A percentile compares a stretch with the other conserved stretches of the same genome.
phyloP scores from a whole-genome alignment of 2,888 invertebrate genomes.

The Drosophila lacicola region DNA sequence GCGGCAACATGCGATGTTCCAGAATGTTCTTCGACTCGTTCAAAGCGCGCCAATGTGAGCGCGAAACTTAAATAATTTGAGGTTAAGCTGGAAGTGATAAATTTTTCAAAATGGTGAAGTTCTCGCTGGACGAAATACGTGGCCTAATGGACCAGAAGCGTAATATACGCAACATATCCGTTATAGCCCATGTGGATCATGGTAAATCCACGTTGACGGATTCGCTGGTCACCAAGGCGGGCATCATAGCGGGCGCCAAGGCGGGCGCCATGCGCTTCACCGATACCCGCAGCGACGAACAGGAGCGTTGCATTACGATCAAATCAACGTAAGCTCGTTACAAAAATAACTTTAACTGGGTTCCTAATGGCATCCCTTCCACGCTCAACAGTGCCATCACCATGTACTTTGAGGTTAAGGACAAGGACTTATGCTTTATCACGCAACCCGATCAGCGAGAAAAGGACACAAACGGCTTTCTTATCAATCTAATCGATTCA shows the following conservation, averaged over 20 bases:
- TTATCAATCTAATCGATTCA: conserved; percentile 99
- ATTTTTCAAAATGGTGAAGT: conserved; percentile 40
- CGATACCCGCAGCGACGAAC: conserved; percentile 99
- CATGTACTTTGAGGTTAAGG: conserved; percentile 98
- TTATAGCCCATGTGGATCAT: conserved; percentile 99
- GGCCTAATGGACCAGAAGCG: conserved; percentile 99
- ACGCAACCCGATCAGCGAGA: conserved; percentile 95
- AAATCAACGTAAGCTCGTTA: conserved; percentile 91
- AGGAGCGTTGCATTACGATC: conserved; percentile 99
- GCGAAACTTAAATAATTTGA: conserved; percentile 4
- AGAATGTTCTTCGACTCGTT: conserved; percentile 3
- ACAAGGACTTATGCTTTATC: conserved; percentile 97
- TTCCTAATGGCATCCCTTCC: background rate
- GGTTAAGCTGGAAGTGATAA: background rate
- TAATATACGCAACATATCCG: conserved; percentile 99
- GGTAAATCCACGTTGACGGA: conserved; percentile 99
- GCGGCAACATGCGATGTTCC: background rate
- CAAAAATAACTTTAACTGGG: background rate
- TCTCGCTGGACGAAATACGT: conserved; percentile 90
- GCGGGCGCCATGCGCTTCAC: conserved; percentile 99
- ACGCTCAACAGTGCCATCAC: conserved; percentile 92
- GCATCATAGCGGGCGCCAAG: conserved; percentile 99
- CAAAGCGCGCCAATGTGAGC: conserved; percentile 32
- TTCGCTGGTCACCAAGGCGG: conserved; percentile 99
- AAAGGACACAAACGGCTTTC: conserved; percentile 96